Evolutionary conservation across 2,113 vertebrate genomes (phyloP).

Genomic region (Regulus satrapa): DNA sequence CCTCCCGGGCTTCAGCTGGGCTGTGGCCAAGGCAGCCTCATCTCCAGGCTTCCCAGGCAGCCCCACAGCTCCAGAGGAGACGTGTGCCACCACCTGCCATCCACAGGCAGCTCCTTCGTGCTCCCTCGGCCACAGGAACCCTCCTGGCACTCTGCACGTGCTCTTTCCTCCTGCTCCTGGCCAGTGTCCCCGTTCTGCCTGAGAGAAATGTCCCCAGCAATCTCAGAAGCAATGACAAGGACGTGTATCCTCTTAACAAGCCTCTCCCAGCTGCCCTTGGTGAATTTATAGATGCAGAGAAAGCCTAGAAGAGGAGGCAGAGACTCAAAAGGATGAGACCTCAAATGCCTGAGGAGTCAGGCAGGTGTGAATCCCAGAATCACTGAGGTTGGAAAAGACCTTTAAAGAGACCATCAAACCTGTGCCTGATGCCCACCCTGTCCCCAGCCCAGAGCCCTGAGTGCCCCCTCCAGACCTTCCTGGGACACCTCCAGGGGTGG

Average conservation of each 20-base stretch:
- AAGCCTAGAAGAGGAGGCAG: background rate
- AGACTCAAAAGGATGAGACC: background rate
- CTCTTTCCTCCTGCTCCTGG: background rate
- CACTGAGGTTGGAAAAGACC: background rate
- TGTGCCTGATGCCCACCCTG: rapidly evolving
- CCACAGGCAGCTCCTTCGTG: background rate
- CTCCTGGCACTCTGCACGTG: rapidly evolving
- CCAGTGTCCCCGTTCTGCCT: background rate
- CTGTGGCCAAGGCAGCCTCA: conserved; percentile 11
- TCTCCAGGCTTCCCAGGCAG: background rate
- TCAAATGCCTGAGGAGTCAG: background rate
- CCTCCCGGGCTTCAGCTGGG: background rate
- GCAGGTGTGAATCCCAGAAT: background rate
- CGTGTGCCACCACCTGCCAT: background rate
- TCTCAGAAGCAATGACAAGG: background rate
- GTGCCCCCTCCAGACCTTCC: rapidly evolving
- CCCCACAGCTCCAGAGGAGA: background rate
- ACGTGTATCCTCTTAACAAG: rapidly evolving
- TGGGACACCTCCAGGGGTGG: background rate
- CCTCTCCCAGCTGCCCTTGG: background rate
- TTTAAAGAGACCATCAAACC: background rate
- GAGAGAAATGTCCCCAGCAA: background rate
- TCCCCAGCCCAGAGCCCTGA: background rate
- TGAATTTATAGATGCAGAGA: background rate
- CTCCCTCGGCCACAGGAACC: background rate